Evolutionary conservation across 2,888 invertebrate genomes (phyloP).

Genomic region (Zygaena filipendulae): DNA sequence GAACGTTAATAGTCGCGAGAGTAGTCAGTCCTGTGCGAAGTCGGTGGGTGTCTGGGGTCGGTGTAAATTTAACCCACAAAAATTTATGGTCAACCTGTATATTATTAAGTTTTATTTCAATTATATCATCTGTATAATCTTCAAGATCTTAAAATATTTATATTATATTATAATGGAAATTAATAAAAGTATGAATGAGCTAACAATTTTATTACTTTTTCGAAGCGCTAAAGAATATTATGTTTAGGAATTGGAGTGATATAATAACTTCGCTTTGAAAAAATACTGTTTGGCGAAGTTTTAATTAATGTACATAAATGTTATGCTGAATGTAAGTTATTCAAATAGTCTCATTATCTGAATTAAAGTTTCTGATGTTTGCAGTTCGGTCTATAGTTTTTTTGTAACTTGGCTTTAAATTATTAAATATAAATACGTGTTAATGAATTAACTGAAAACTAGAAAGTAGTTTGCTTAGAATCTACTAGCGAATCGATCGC

Average conservation of each 20-base stretch:
- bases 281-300: slow-evolving; percentile 45
- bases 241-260: slow-evolving; percentile 44
- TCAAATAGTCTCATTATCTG: slow-evolving; percentile 39
- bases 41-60: too few species aligned
- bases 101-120: too few species aligned
- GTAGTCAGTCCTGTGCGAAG: too few species aligned
- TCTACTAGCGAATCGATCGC: too few species aligned
- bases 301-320: slow-evolving; percentile 61
- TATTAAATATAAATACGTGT: background rate
- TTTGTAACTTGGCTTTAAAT: background rate
- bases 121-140: too few species aligned
- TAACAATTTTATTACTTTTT: slow-evolving; percentile 15
- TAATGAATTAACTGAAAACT: background rate
- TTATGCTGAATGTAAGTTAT: slow-evolving; percentile 42
- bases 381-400: slow-evolving; percentile 1
- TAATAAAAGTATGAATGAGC: slow-evolving; percentile 32
- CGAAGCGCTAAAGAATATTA: too few species aligned
- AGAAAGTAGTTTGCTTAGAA: background rate
- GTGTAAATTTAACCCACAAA: too few species aligned
- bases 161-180: too few species aligned
- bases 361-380: slow-evolving; percentile 17
- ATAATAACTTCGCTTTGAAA: slow-evolving; percentile 47
- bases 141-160: too few species aligned
- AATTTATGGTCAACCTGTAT: too few species aligned
- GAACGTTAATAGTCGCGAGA: too few species aligned